Evolutionary conservation across 2,797 vertebrate genomes (phyloP).

Genomic region (Gymnodraco acuticeps): DNA sequence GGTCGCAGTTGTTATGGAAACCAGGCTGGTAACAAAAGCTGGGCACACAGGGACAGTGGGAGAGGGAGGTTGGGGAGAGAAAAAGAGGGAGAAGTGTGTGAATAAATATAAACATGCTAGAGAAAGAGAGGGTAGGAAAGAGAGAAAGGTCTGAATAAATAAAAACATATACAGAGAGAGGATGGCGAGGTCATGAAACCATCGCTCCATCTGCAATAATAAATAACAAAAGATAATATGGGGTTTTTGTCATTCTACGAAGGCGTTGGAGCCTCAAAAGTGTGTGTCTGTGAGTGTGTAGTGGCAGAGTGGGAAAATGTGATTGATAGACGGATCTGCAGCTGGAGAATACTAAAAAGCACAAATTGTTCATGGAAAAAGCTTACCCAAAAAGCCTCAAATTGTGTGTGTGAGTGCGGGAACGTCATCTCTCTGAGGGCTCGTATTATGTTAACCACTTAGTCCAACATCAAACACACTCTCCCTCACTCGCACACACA

Average conservation of each 20-base stretch:
- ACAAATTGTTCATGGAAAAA: slow-evolving; percentile 67
- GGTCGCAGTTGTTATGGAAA: slow-evolving; percentile 90
- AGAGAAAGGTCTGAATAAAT: slow-evolving; percentile 71
- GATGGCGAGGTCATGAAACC: slow-evolving; percentile 64
- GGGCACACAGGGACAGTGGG: slow-evolving; percentile 73
- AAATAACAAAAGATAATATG: slow-evolving; percentile 75
- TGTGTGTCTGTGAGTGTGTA: slow-evolving; percentile 42
- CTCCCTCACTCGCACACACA: slow-evolving; percentile 33
- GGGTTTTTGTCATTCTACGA: slow-evolving; percentile 65
- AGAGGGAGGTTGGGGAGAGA: slow-evolving; percentile 22
- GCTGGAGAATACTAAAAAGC: slow-evolving; percentile 70
- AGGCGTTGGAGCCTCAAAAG: slow-evolving; percentile 52
- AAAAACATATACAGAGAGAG: slow-evolving; percentile 67
- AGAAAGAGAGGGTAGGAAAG: slow-evolving; percentile 59
- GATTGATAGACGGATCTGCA: slow-evolving; percentile 66
- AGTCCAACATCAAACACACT: slow-evolving; percentile 75
- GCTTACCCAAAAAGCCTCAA: slow-evolving; percentile 59
- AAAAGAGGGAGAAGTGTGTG: slow-evolving; percentile 66
- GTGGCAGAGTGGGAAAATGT: slow-evolving; percentile 63
- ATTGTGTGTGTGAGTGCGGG: slow-evolving; percentile 52
- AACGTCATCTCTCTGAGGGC: slow-evolving; percentile 68
- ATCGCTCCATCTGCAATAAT: slow-evolving; percentile 76
- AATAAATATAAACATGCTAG: slow-evolving; percentile 77
- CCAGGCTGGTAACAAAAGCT: slow-evolving; percentile 85
- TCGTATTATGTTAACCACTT: slow-evolving; percentile 78